Conservation (phyloP, 2,797 vertebrate genomes). For the Netta rufina region DNA sequence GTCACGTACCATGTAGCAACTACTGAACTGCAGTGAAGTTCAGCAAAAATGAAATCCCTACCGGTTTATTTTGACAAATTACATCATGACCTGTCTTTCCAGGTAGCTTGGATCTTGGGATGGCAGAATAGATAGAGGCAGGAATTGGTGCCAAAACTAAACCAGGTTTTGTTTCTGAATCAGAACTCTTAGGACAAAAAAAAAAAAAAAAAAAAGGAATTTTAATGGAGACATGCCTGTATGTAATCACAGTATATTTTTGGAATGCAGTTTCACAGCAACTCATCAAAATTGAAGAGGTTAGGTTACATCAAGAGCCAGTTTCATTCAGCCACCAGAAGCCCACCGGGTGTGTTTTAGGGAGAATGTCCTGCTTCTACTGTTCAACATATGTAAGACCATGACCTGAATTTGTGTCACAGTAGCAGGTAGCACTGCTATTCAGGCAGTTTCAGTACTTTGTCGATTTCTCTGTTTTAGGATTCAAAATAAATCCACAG, state of each 20-base stretch:
- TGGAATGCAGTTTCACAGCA: neutral
- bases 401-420: neutral
- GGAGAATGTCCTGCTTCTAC: slow-evolving; percentile 31
- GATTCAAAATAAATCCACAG: neutral
- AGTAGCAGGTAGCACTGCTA: neutral
- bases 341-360: neutral
- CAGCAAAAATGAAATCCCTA: neutral
- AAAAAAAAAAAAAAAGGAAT: neutral
- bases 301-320: neutral
- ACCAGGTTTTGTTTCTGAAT: neutral
- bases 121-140: neutral
- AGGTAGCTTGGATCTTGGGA: neutral
- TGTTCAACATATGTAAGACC: neutral
- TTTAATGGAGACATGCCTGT: neutral
- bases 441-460: neutral
- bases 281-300: neutral
- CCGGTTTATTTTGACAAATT: neutral
- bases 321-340: slow-evolving; percentile 20
- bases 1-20: neutral
- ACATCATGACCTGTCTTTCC: neutral
- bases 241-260: neutral
- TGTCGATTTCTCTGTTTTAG: neutral
- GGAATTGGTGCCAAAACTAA: neutral
- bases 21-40: neutral
- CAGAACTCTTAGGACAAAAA: neutral